Evolutionary conservation across 1,140 invertebrate genomes (phyloP), one percentile per base, ranked within the genome.

Genomic region (Aphelenchoides avenae): DNA sequence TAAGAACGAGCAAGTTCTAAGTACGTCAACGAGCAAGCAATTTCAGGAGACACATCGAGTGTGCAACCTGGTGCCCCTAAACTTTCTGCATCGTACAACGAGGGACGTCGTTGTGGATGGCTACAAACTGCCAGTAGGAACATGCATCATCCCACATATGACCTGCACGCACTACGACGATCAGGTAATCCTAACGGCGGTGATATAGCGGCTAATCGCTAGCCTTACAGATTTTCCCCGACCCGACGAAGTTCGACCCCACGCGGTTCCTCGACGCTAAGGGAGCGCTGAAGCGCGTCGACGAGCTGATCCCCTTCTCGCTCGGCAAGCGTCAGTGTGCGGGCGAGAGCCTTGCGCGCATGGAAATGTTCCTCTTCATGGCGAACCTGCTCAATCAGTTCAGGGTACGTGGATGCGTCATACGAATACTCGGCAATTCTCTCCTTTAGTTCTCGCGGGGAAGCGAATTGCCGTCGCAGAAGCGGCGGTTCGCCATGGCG

Each of bases 1-100:
- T n/a, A n/a, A n/a, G n/a, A n/a, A n/a, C n/a, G n/a, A n/a, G n/a
- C n/a, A n/a, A n/a, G n/a, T n/a, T n/a, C n/a, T n/a, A n/a, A n/a
- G n/a, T n/a, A n/a, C n/a, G n/a, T n/a, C n/a, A n/a, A n/a, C n/a
- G n/a, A n/a, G n/a, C n/a, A n/a, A n/a, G n/a, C n/a, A n/a, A n/a
- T n/a, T 60, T 36, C 53, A 57, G 52, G 52, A 59, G 24, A 59
- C 36, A 33, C 52, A 57, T 40, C 53, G 53, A 55, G 15, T 56
- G 11, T 18, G 18, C 13, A 58, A 57, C 30, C 15, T 57, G 3
- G 29, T 58, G 20, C 22, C 24, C 9, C 15, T 26, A n/a, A 57
- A 57, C 33, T 15, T 57, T 3, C 20, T 47, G 7, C 53, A 47
- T 15, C 27, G 18, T 22, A 59, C 53, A 22, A 57, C 54, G 11